These are phyloP conservation scores for Zonitis immaculata DNA, from an alignment of 2,888 invertebrate genomes.

Conservation along the genomic window DNA sequence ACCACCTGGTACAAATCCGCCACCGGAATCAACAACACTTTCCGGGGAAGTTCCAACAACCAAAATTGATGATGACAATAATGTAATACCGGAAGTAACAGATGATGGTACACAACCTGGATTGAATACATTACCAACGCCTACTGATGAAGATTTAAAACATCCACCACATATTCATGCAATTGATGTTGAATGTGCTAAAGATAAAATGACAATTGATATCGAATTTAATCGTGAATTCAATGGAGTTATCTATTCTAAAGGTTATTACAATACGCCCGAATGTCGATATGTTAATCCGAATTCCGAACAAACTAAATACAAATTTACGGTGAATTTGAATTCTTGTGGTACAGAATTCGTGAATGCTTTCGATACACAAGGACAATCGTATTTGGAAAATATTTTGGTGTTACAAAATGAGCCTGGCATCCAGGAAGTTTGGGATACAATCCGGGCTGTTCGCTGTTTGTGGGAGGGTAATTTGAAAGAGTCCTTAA, in stretches of 20 bases:
- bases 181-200: conserved; percentile 71
- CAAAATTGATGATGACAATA: conserved; percentile 17
- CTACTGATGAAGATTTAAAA: conserved; percentile 56
- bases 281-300: conserved; percentile 70
- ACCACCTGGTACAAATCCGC: conserved; percentile 7
- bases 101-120: conserved; percentile 17
- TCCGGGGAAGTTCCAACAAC: conserved; percentile 17
- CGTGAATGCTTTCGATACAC: conserved; percentile 69
- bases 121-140: conserved; percentile 19
- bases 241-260: conserved; percentile 76
- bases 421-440: conserved; percentile 68
- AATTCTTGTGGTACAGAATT: conserved; percentile 77
- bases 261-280: conserved; percentile 62
- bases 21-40: conserved; percentile 10
- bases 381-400: conserved; percentile 74
- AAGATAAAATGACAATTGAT: conserved; percentile 77
- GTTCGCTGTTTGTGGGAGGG: conserved; percentile 81
- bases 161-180: conserved; percentile 74
- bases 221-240: conserved; percentile 73
- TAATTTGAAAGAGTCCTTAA: conserved; percentile 68
- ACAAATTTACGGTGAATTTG: conserved; percentile 67
- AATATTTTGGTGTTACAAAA: conserved; percentile 74
- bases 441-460: conserved; percentile 74
- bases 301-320: conserved; percentile 65
- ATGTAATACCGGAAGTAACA: conserved; percentile 14